phyloP scores from a whole-genome alignment of 2,888 invertebrate species.

The Colletes collaris region DNA sequence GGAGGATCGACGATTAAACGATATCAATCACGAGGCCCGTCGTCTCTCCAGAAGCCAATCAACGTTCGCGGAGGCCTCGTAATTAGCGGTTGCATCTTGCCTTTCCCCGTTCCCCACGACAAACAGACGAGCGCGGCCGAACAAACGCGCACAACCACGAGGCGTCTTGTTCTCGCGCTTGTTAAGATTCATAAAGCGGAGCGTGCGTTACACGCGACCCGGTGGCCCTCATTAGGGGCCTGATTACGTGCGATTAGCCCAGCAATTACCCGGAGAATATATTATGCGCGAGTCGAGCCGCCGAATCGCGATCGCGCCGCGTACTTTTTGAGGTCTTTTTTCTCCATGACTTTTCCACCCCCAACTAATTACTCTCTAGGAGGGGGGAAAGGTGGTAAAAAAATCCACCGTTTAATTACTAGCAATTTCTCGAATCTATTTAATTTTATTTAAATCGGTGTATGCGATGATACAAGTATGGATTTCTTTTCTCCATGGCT shows the following conservation, averaged over 20 bases:
- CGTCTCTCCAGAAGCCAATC: conserved; percentile 54
- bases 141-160: conserved; percentile 10
- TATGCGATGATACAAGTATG: too few relatives aligned
- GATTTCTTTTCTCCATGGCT: too few relatives aligned
- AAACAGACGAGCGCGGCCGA: conserved; percentile 7
- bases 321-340: conserved; percentile 5
- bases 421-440: too few relatives aligned
- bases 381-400: too few relatives aligned
- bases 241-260: conserved; percentile 76
- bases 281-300: conserved; percentile 64
- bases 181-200: conserved; percentile 70
- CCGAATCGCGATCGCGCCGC: conserved; percentile 66
- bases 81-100: conserved; percentile 62
- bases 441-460: too few relatives aligned
- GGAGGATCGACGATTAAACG: not conserved
- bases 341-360: too few relatives aligned
- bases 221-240: conserved; percentile 72
- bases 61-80: conserved; percentile 48
- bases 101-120: conserved; percentile 31
- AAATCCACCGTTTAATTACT: too few relatives aligned
- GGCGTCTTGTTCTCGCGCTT: conserved; percentile 63
- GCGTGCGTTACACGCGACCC: conserved; percentile 74
- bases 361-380: too few relatives aligned
- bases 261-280: conserved; percentile 72
- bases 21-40: not conserved